Conservation (phyloP, 2,113 vertebrate species). For the Toxotes jaculatrix region DNA sequence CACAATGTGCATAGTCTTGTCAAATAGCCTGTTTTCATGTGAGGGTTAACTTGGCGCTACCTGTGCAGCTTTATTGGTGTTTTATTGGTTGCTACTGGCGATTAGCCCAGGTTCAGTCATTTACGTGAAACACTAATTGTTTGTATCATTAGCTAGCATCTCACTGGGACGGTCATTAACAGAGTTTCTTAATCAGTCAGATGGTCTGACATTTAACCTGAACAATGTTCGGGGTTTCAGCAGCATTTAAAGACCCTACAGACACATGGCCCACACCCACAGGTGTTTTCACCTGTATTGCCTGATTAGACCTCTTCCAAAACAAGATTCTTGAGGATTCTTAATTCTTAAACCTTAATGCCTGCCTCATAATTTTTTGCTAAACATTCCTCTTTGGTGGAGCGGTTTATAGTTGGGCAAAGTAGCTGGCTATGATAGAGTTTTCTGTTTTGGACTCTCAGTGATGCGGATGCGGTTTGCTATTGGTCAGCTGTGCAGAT, state of each 20-base stretch:
- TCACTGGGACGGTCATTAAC: constrained; percentile 52
- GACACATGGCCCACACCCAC: not conserved
- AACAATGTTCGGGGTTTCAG: not conserved
- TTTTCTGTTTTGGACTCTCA: too few species aligned
- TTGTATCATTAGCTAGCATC: constrained; percentile 50
- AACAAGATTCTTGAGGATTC: too few species aligned
- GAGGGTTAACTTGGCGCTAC: constrained; percentile 9
- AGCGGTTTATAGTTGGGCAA: not conserved
- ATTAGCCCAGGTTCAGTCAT: constrained; percentile 59
- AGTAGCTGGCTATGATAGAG: too few species aligned
- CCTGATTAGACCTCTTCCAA: not conserved
- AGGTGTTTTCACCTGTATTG: not conserved
- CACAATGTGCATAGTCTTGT: not conserved
- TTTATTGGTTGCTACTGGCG: constrained; percentile 50
- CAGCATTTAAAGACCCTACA: not conserved
- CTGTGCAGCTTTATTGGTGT: constrained; percentile 30
- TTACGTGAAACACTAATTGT: constrained; percentile 64
- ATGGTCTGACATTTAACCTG: constrained; percentile 28
- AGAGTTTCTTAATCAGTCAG: constrained; percentile 50
- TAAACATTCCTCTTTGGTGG: not conserved
- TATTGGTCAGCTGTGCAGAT: not conserved
- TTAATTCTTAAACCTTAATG: too few species aligned
- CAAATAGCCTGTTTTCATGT: not conserved
- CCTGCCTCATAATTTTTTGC: not conserved
- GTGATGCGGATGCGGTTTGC: too few species aligned